phyloP scores from a whole-genome alignment of 2,797 vertebrate genomes.

The Chrysocyon brachyurus region DNA sequence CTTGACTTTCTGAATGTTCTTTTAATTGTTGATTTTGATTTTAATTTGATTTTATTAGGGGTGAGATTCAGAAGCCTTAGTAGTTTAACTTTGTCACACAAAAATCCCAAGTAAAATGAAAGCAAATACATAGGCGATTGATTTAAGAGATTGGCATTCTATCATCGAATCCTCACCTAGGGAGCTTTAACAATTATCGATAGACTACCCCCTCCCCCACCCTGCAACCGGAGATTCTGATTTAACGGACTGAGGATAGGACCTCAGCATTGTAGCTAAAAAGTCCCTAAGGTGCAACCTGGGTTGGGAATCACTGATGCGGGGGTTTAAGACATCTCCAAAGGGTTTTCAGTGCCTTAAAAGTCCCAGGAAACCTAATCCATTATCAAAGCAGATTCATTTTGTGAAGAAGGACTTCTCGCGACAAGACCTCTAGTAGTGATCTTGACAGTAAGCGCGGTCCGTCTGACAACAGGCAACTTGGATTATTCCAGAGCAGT shows the following conservation, averaged over 20 bases:
- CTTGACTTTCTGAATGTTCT: slow-evolving; percentile 53
- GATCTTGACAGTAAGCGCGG: background rate
- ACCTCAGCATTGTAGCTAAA: background rate
- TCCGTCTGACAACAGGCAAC: background rate
- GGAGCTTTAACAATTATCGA: background rate
- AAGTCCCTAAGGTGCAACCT: background rate
- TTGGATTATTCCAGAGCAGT: background rate
- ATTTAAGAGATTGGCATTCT: slow-evolving; percentile 53
- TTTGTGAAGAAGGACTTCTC: slow-evolving; percentile 26
- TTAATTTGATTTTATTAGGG: slow-evolving; percentile 51
- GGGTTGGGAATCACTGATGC: slow-evolving; percentile 13
- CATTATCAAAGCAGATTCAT: slow-evolving; percentile 3
- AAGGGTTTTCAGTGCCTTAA: slow-evolving; percentile 71
- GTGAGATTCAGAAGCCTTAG: slow-evolving; percentile 38
- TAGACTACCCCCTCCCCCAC: background rate
- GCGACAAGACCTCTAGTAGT: background rate
- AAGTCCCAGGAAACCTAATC: slow-evolving; percentile 46
- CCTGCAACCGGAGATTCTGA: background rate
- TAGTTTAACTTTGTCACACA: slow-evolving; percentile 19
- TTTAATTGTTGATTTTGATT: slow-evolving; percentile 29
- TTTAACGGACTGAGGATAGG: background rate
- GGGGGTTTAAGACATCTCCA: background rate
- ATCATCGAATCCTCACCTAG: background rate
- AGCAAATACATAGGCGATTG: background rate
- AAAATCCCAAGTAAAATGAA: slow-evolving; percentile 57